phyloP scores from a whole-genome alignment of 2,888 invertebrate genomes.

The Cyrtodaria siliqua region DNA sequence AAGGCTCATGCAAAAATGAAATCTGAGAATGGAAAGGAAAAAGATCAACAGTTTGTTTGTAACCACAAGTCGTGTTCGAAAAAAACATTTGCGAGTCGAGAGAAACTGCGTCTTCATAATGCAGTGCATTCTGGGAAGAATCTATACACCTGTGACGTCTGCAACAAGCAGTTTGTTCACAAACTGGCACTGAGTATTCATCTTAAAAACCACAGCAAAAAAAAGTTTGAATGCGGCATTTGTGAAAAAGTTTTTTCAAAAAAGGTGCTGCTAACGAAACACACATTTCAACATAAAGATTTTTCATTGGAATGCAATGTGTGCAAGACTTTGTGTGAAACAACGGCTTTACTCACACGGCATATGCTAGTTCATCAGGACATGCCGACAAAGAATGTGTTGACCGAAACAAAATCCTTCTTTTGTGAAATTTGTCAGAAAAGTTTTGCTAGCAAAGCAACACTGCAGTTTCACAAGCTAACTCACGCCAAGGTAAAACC shows the following conservation, averaged over 20 bases:
- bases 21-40: background rate
- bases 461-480: background rate
- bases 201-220: background rate
- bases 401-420: background rate
- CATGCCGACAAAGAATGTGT: too few species aligned
- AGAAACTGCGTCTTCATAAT: background rate
- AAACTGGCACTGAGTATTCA: background rate
- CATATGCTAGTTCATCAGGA: too few species aligned
- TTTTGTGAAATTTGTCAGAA: background rate
- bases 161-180: background rate
- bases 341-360: too few species aligned
- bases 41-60: too few species aligned
- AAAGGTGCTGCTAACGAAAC: background rate
- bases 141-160: background rate
- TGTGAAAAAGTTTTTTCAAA: background rate
- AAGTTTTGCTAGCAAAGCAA: background rate
- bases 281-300: background rate
- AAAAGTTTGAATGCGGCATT: background rate
- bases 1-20: background rate
- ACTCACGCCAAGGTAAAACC: background rate
- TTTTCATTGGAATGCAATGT: too few species aligned
- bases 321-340: too few species aligned
- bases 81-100: background rate
- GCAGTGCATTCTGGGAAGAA: background rate
- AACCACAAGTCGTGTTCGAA: background rate